These are phyloP conservation scores for Andrena minutula DNA, from an alignment of 2,888 invertebrate genomes.

Conservation along the genomic window DNA sequence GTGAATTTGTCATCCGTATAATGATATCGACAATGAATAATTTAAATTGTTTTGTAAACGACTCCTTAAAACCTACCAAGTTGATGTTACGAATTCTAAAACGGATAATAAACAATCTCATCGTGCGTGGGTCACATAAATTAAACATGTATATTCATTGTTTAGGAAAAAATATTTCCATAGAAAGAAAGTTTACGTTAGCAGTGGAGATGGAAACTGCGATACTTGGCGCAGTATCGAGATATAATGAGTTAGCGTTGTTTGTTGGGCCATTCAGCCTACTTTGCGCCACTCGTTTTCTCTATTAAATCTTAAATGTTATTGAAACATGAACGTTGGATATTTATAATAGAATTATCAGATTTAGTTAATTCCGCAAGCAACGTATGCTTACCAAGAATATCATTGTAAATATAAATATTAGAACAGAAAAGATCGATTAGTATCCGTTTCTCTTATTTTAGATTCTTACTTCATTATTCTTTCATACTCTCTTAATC, in stretches of 20 bases:
- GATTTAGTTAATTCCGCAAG: not conserved
- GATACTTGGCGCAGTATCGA: not conserved
- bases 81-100: conserved; percentile 15
- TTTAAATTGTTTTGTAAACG: not conserved
- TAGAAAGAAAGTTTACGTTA: not conserved
- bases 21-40: conserved; percentile 10
- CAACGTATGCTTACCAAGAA: not conserved
- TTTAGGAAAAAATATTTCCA: not conserved
- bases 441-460: too few relatives aligned
- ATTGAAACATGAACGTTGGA: not conserved
- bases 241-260: not conserved
- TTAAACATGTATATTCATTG: not conserved
- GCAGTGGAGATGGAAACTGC: not conserved
- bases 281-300: not conserved
- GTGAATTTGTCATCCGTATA: conserved; percentile 14
- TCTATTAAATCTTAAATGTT: not conserved
- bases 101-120: not conserved
- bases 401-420: not conserved
- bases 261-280: not conserved
- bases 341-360: not conserved
- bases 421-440: not conserved
- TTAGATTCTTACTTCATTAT: too few relatives aligned
- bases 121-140: not conserved
- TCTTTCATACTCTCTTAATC: too few relatives aligned
- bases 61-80: not conserved